Conservation (phyloP, 1,140 invertebrate species). For the Pseudomyrmex gracilis region DNA sequence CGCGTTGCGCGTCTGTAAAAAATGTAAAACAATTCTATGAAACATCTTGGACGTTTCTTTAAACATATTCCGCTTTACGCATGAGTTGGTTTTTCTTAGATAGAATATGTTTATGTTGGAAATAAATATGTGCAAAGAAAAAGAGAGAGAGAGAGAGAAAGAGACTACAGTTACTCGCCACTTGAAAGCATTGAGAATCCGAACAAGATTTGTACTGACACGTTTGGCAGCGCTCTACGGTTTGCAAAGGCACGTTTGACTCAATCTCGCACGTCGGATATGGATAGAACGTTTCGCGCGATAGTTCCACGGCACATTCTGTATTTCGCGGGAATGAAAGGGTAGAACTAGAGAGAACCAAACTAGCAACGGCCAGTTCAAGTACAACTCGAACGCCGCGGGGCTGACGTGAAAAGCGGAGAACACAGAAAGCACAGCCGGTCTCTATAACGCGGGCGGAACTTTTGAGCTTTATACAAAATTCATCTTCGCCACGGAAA, state of each 20-base stretch:
- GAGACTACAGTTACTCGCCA: no score
- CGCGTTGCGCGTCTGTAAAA: no score
- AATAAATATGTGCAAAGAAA: no score
- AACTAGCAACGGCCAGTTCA: slow-evolving; percentile 25
- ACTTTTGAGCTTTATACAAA: slow-evolving; percentile 26
- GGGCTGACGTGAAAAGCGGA: slow-evolving; percentile 1
- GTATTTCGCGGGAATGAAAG: slow-evolving; percentile 45
- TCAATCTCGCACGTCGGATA: slow-evolving; percentile 5
- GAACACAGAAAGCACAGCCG: slow-evolving; percentile 3
- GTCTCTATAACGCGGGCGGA: slow-evolving; percentile 3
- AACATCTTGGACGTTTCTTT: no score
- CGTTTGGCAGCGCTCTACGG: not conserved
- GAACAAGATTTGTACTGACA: not conserved
- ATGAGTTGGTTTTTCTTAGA: no score
- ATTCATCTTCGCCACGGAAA: not conserved
- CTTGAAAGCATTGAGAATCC: not conserved
- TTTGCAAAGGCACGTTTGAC: slow-evolving; percentile 29
- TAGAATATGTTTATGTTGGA: no score
- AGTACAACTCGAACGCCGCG: slow-evolving; percentile 25
- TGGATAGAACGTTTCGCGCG: slow-evolving; percentile 24
- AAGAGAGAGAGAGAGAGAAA: no score
- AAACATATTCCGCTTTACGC: no score
- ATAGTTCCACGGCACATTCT: slow-evolving; percentile 26
- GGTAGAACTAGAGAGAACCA: slow-evolving; percentile 22
- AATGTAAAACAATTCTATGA: no score